phyloP scores from a whole-genome alignment of 2,888 invertebrate genomes.

The Bimastos eiseni region DNA sequence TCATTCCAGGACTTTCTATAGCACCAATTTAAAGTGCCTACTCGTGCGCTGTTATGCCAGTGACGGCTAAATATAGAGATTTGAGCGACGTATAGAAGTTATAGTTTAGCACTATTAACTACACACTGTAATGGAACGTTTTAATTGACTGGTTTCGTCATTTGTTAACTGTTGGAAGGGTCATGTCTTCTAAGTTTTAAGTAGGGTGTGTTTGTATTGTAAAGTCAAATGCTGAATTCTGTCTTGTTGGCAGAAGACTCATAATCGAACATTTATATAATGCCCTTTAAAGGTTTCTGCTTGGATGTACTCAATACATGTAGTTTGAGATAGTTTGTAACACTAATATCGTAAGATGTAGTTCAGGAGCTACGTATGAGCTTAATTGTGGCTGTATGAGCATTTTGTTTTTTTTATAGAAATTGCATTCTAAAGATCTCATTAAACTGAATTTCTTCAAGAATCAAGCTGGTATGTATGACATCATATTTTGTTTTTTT shows the following conservation, averaged over 20 bases:
- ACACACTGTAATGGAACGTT: not conserved
- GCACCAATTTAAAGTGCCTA: too few species aligned
- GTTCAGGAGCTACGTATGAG: not conserved
- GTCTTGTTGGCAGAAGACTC: not conserved
- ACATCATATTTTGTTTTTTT: not conserved
- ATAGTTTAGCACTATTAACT: constrained; percentile 53
- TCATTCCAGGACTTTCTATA: too few species aligned
- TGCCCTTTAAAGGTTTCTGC: too few species aligned
- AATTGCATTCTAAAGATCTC: constrained; percentile 79
- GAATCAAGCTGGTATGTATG: constrained; percentile 70
- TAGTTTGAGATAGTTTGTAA: not conserved
- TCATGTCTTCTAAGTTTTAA: not conserved
- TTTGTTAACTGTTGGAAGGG: not conserved
- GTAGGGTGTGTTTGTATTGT: not conserved
- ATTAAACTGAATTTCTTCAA: constrained; percentile 85
- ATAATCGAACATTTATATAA: too few species aligned
- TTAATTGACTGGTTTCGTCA: not conserved
- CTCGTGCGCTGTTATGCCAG: too few species aligned
- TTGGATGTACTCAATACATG: not conserved
- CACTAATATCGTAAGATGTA: not conserved
- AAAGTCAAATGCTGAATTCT: not conserved
- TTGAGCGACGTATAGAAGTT: too few species aligned
- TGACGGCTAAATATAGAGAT: too few species aligned
- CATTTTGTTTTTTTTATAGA: constrained; percentile 63
- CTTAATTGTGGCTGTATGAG: not conserved